Evolutionary conservation across 2,888 invertebrate genomes (phyloP).

Genomic region (Urechis unicinctus): DNA sequence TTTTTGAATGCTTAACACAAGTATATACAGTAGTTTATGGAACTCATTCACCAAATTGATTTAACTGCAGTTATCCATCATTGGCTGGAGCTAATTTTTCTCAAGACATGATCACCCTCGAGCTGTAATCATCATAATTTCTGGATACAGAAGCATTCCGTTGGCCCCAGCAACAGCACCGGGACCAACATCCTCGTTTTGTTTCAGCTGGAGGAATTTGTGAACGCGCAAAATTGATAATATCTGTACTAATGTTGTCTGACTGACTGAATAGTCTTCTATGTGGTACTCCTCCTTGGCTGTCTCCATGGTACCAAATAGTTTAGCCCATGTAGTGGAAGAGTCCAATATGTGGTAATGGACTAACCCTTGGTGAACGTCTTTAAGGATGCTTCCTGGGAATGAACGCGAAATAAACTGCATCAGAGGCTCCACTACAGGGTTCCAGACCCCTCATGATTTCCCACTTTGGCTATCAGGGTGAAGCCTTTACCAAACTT

Average conservation of each 20-base stretch:
- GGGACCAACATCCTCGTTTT: neutral
- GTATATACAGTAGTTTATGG: no score
- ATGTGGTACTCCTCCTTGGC: slow-evolving; percentile 38
- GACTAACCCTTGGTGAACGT: slow-evolving; percentile 60
- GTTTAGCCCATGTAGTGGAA: slow-evolving; percentile 37
- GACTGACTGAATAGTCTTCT: slow-evolving; percentile 70
- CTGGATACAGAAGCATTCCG: no score
- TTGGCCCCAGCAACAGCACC: neutral
- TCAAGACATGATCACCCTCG: no score
- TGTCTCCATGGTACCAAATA: slow-evolving; percentile 45
- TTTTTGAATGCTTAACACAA: no score
- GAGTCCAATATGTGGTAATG: slow-evolving; percentile 46
- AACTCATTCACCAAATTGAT: no score
- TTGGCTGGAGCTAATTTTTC: no score
- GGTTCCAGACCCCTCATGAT: neutral
- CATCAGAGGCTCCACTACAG: neutral
- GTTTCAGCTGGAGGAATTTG: slow-evolving; percentile 17
- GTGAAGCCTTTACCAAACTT: slow-evolving; percentile 64
- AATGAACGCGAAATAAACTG: slow-evolving; percentile 54
- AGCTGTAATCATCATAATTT: no score
- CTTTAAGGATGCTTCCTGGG: slow-evolving; percentile 60
- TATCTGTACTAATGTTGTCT: slow-evolving; percentile 73
- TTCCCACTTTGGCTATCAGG: slow-evolving; percentile 34
- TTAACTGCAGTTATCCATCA: no score
- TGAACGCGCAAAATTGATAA: slow-evolving; percentile 25